Percentiles rank a stretch among this genome's conserved stretches.
phyloP scores from a whole-genome alignment of 2,113 vertebrate genomes.

The Hippolais icterina region DNA sequence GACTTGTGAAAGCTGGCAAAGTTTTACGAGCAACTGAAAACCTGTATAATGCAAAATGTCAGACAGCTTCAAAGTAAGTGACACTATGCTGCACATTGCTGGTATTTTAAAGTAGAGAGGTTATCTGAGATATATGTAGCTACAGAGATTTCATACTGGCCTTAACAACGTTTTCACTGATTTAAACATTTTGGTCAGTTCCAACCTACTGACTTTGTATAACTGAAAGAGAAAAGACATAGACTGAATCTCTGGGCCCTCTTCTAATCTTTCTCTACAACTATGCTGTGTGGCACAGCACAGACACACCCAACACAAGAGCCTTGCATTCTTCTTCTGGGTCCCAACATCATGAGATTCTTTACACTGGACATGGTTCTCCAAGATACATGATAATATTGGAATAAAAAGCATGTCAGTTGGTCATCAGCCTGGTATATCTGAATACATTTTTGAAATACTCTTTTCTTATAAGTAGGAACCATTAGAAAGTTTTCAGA shows the following conservation, averaged over 20 bases:
- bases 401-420: background rate
- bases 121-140: background rate
- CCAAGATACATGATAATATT: background rate
- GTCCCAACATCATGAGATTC: background rate
- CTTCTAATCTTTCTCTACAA: background rate
- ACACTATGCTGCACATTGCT: background rate
- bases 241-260: background rate
- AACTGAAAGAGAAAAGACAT: background rate
- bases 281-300: background rate
- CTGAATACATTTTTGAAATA: background rate
- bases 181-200: background rate
- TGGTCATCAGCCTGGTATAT: accelerated
- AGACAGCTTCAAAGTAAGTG: background rate
- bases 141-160: background rate
- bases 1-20: slow-evolving; percentile 8
- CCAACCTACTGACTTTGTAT: background rate
- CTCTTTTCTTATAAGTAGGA: background rate
- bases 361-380: background rate
- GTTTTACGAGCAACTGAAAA: slow-evolving; percentile 1
- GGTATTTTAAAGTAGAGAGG: background rate
- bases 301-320: background rate
- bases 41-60: background rate
- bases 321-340: background rate
- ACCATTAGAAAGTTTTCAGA: background rate
- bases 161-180: background rate